Evolutionary conservation across 2,888 invertebrate genomes (phyloP), one percentile per base, ranked within the genome.

Genomic region (Sericinus montela): DNA sequence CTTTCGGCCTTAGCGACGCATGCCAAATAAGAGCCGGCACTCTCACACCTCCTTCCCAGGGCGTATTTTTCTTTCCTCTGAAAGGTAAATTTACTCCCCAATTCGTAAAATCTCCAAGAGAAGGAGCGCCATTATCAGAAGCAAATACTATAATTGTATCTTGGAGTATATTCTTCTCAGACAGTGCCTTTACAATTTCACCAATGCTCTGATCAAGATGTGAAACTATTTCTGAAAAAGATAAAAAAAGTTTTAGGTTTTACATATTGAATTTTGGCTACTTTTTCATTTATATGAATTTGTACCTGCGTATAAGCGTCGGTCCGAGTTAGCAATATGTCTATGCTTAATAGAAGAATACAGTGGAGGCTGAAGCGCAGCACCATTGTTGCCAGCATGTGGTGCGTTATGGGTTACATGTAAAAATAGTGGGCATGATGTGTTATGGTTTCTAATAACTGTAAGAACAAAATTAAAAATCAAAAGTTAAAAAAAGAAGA

Each of bases 81-180:
- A 95, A 86, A 2, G 95, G 95, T 80, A 92, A 92, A 74, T 95
- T 95, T 3, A 94, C 93, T 0, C 93, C 95, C 56, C 92, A 91
- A 72, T 97, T 97, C 41, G 90, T 85, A 63, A 94, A 92, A 36
- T 91, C 71, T 0, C 96, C 97, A 36, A 91, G 88, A 0, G 95
- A 93, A 0, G 95, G 95, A 0, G 94, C 95, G 0, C 97, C 97
- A 69, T 98, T 98, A 71, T 98, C 98, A 6, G 97, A 95, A 55
- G 94, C 92, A 69, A 98, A 98, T 1, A 98, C 73, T 35, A 98
- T 91, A 16, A 98, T 91, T 0, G 96, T 94, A 68, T 98, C 93
- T 19, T 95, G 89, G 54, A 97, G 80, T 80, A 97, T 93, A 0
- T 90, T 83, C 45, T 88, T 91, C 1, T 91, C 81, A 28, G 92